Base-by-base conservation (phyloP, 2,888 invertebrate genomes). In the Heliothis peltigera region DNA sequence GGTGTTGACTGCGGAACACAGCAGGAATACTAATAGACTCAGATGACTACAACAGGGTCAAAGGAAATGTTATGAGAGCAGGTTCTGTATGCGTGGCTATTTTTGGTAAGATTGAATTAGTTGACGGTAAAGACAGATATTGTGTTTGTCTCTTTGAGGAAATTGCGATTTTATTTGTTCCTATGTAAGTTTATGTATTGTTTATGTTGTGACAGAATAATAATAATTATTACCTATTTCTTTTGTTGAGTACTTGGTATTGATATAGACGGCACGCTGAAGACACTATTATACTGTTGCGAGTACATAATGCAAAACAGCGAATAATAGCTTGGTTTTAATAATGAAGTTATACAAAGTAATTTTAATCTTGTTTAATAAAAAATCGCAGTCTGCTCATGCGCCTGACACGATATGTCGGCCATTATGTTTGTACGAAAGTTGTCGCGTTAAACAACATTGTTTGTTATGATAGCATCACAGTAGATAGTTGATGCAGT, bases 1-100 rank as follows among this genome's bases (percentile, higher is more conserved):
- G 19, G 48, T 61, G n/a, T 28, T 19, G 17, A 25, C 35, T 17
- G 21, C n/a, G n/a, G 18, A 32, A 49, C 25, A n/a, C 35, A 10
- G 49, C 6, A n/a, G 18, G 67, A 28, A 55, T 67, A 52, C 39
- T 59, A 42, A 55, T 47, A 39, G 19, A 15, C 25, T 25, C 53
- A n/a, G 25, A 28, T 58, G 21, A 44, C 21, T 12, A 1, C 2
- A n/a, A 12, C 4, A 17, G n/a, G 42, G 42, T 28, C 52, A 32
- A 42, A 53, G 12, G 25, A 17, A 52, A 60, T 46, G 28, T 59
- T 64, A 51, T 59, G 51, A 46, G 12, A 44, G 35, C 28, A 54
- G 54, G 35, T 59, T 58, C 32, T 53, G 57, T 39, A 43, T 57
- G 53, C 17, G 43, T 32, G 12, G 18, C 21, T 28, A 42, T 53